phyloP scores from a whole-genome alignment of 2,797 vertebrate genomes.

The Mastacembelus armatus region DNA sequence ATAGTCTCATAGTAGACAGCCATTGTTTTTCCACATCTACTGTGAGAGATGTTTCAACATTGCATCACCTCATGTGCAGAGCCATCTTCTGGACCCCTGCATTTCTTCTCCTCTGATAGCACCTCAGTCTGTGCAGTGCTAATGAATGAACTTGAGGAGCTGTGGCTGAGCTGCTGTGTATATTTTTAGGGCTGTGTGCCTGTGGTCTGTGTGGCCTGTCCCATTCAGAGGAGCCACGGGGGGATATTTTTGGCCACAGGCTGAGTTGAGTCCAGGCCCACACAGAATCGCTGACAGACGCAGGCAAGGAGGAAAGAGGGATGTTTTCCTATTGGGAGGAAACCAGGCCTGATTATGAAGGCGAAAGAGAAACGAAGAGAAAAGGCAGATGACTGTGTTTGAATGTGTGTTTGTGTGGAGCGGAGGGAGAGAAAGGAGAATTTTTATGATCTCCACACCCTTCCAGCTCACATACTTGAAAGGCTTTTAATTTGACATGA shows the following conservation, averaged over 20 bases:
- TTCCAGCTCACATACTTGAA: slow-evolving; percentile 12
- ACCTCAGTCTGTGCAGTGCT: slow-evolving; percentile 51
- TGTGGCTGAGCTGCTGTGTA: slow-evolving; percentile 71
- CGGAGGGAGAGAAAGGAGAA: background rate
- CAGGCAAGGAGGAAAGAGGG: slow-evolving; percentile 74
- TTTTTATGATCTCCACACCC: slow-evolving; percentile 35
- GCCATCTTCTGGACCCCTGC: background rate
- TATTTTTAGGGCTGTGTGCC: slow-evolving; percentile 81
- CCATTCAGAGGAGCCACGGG: slow-evolving; percentile 77
- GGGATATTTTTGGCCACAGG: slow-evolving; percentile 81
- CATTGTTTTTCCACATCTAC: slow-evolving; percentile 43
- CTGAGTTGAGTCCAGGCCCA: slow-evolving; percentile 81
- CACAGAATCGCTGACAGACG: slow-evolving; percentile 83
- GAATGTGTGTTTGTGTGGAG: slow-evolving; percentile 22
- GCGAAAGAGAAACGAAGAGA: slow-evolving; percentile 67
- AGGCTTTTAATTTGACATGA: slow-evolving; percentile 18
- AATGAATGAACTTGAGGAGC: slow-evolving; percentile 73
- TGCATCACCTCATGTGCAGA: slow-evolving; percentile 39
- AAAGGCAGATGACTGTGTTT: slow-evolving; percentile 68
- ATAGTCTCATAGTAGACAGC: background rate
- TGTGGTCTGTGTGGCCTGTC: slow-evolving; percentile 79
- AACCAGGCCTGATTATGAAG: slow-evolving; percentile 77
- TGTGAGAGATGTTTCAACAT: slow-evolving; percentile 28
- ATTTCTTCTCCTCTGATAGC: slow-evolving; percentile 14
- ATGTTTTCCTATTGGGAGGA: slow-evolving; percentile 82